Conservation (phyloP, 2,888 invertebrate genomes). For the Saturnia pavonia region DNA sequence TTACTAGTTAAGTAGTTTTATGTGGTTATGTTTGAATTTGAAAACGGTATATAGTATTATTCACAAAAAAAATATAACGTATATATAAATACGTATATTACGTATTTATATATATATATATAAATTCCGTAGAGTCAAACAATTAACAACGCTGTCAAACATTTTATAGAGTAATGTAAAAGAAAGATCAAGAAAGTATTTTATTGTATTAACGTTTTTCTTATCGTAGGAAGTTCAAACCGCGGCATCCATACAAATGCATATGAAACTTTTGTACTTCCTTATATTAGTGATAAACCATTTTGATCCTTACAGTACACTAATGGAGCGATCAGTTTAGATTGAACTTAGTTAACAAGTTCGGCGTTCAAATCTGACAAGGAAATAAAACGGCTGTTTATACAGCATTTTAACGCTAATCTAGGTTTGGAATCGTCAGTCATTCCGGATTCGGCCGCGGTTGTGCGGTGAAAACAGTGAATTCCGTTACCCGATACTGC, state of each 20-base stretch:
- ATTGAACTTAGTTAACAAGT: neutral
- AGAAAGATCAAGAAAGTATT: conserved; percentile 23
- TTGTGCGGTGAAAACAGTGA: conserved; percentile 49
- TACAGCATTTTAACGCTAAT: conserved; percentile 40
- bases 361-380: neutral
- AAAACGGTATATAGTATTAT: no score
- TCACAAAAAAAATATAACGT: no score
- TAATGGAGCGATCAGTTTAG: neutral
- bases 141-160: conserved; percentile 2
- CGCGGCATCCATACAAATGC: conserved; percentile 23
- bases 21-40: no score
- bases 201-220: conserved; percentile 16
- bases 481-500: conserved; percentile 48
- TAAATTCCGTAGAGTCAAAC: neutral
- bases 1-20: no score
- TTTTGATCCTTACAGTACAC: neutral
- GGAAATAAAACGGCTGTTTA: conserved; percentile 37
- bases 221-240: conserved; percentile 20
- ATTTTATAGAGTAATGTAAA: conserved; percentile 16
- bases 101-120: no score
- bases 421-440: conserved; percentile 35
- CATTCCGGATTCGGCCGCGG: conserved; percentile 42
- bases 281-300: neutral
- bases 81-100: no score
- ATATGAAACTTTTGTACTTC: conserved; percentile 10